Percentiles rank a stretch among this genome's conserved stretches.
phyloP scores from a whole-genome alignment of 2,888 invertebrate genomes.

The Erebia ligea region DNA sequence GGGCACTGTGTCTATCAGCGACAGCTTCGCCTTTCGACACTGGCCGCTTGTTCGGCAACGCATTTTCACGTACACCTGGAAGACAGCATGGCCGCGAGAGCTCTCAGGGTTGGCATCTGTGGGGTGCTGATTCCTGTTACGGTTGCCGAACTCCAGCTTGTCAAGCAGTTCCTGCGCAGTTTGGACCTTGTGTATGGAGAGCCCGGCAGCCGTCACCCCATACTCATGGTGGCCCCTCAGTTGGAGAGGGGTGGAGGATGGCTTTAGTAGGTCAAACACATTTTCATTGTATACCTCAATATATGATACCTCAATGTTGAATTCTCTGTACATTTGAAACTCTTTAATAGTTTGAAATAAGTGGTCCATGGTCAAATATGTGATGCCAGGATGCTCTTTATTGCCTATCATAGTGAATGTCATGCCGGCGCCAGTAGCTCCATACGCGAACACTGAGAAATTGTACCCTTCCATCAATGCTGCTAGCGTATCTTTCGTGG shows the following conservation, averaged over 20 bases:
- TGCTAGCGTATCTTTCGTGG: conserved; percentile 89
- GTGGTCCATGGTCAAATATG: conserved; percentile 94
- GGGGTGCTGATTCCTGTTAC: conserved; percentile 95
- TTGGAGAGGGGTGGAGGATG: conserved; percentile 88
- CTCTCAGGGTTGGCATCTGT: conserved; percentile 98
- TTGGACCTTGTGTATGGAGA: conserved; percentile 88
- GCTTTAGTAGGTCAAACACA: conserved; percentile 92
- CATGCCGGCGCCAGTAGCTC: conserved; percentile 97
- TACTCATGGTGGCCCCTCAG: conserved; percentile 90
- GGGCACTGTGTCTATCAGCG: conserved; percentile 98
- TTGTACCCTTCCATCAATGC: conserved; percentile 93
- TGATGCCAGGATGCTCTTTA: conserved; percentile 90
- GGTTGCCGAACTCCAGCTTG: conserved; percentile 92
- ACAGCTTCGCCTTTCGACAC: conserved; percentile 92
- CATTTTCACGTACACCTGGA: conserved; percentile 89
- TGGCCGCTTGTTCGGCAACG: conserved; percentile 85
- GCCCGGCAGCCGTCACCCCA: conserved; percentile 92
- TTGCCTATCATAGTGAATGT: conserved; percentile 97
- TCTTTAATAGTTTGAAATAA: conserved; percentile 89
- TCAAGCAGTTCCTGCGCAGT: conserved; percentile 89
- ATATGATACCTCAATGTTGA: conserved; percentile 93
- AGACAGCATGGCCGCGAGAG: conserved; percentile 97
- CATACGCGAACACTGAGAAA: conserved; percentile 97
- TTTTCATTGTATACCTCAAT: conserved; percentile 95
- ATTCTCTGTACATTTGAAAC: conserved; percentile 87